Evolutionary conservation across 1,140 invertebrate species (phyloP).

Genomic region (Branchinecta lynchi): DNA sequence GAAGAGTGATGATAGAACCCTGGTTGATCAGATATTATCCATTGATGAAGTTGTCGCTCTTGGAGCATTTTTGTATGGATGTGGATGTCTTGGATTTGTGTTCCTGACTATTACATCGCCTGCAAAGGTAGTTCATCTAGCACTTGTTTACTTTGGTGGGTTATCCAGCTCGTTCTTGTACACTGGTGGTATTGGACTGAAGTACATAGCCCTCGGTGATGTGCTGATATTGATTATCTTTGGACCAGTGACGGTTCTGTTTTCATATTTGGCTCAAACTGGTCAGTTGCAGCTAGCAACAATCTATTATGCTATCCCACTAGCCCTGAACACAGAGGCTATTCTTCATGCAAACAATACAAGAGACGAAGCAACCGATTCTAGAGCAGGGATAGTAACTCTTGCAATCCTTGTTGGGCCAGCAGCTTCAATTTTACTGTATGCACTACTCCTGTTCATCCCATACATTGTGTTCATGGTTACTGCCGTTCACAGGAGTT

Average conservation of each 20-base stretch:
- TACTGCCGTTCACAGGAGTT: constrained; percentile 58
- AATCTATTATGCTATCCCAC: constrained; percentile 78
- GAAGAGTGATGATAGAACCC: constrained; percentile 76
- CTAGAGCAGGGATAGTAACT: constrained; percentile 72
- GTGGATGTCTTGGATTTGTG: constrained; percentile 77
- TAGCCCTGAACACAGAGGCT: constrained; percentile 85
- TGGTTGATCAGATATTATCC: constrained; percentile 74
- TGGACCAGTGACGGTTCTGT: constrained; percentile 83
- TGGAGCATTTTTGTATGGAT: constrained; percentile 68
- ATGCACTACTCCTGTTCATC: constrained; percentile 73
- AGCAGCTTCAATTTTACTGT: constrained; percentile 75
- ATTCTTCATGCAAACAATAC: constrained; percentile 91
- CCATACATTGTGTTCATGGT: constrained; percentile 81
- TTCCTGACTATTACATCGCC: constrained; percentile 59
- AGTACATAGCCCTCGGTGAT: constrained; percentile 83
- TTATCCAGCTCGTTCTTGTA: constrained; percentile 81
- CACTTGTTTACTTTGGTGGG: constrained; percentile 84
- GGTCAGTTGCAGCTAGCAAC: constrained; percentile 67
- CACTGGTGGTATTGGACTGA: constrained; percentile 82
- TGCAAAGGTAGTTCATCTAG: constrained; percentile 82
- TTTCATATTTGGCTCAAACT: constrained; percentile 80
- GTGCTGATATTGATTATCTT: constrained; percentile 78
- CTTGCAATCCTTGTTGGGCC: constrained; percentile 82
- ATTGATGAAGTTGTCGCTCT: constrained; percentile 71
- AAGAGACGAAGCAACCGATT: constrained; percentile 68